phyloP scores from a whole-genome alignment of 2,888 invertebrate genomes.

The Thereva nobilitata region DNA sequence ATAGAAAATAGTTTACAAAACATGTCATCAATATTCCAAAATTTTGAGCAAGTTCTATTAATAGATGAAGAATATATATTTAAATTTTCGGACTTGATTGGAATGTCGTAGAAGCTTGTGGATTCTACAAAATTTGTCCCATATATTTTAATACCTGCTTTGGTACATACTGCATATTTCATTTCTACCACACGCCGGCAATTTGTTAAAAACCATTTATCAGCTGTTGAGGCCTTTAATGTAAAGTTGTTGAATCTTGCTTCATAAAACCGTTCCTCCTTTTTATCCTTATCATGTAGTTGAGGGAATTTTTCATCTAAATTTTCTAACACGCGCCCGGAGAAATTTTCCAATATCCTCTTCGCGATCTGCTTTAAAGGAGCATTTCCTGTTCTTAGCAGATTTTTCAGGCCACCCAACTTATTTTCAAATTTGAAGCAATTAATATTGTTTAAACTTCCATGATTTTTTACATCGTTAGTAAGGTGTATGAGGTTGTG shows the following conservation, averaged over 20 bases:
- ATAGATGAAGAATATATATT: constrained; percentile 38
- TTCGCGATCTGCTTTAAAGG: constrained; percentile 40
- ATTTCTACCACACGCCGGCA: not conserved
- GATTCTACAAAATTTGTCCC: not conserved
- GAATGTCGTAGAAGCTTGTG: constrained; percentile 7
- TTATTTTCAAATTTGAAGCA: constrained; percentile 33
- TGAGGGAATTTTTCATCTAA: not conserved
- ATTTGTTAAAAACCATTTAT: constrained; percentile 10
- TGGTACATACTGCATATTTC: not conserved
- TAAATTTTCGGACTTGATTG: constrained; percentile 40
- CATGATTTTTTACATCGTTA: constrained; percentile 40
- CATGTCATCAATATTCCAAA: constrained; percentile 5
- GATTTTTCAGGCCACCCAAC: not conserved
- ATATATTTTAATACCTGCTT: not conserved
- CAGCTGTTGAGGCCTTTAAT: not conserved
- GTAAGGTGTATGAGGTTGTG: constrained; percentile 42
- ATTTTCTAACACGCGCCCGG: not conserved
- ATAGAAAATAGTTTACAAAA: constrained; percentile 15
- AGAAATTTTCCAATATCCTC: constrained; percentile 33
- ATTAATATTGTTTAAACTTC: constrained; percentile 35
- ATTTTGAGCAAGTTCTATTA: constrained; percentile 32
- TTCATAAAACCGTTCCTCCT: constrained; percentile 25
- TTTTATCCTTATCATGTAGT: not conserved
- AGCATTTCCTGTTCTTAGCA: constrained; percentile 41
- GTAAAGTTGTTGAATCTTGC: constrained; percentile 34